phyloP scores from a whole-genome alignment of 1,140 invertebrate species.

The Euwallacea fornicatus region DNA sequence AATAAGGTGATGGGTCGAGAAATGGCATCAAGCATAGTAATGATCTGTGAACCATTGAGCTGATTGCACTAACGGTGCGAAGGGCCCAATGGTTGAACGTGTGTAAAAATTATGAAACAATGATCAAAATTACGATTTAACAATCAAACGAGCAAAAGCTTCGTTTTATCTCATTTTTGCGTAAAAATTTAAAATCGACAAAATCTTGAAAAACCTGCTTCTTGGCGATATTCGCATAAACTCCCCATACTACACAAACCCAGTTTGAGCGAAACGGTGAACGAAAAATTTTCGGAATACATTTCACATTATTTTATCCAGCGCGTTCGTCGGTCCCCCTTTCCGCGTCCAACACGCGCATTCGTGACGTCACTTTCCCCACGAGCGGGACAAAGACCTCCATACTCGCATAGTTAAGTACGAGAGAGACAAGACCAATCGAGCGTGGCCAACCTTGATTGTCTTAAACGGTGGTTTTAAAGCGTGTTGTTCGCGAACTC shows the following conservation, averaged over 20 bases:
- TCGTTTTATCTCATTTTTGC: too few species aligned
- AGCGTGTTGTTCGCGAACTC: constrained; percentile 27
- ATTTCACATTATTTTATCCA: constrained; percentile 15
- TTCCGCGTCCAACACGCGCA: constrained; percentile 13
- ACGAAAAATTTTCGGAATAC: constrained; percentile 27
- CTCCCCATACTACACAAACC: constrained; percentile 1
- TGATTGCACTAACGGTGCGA: too few species aligned
- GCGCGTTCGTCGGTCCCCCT: constrained; percentile 20
- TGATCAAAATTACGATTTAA: too few species aligned
- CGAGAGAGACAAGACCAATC: constrained; percentile 10
- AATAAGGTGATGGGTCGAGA: too few species aligned
- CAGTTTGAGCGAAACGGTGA: constrained; percentile 11
- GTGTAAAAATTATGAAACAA: too few species aligned
- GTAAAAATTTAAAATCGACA: too few species aligned
- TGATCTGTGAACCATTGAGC: too few species aligned
- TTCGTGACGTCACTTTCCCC: constrained; percentile 21
- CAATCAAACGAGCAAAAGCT: too few species aligned
- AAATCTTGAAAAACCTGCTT: neutral
- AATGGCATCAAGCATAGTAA: too few species aligned
- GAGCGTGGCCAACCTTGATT: constrained; percentile 31
- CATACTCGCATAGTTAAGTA: constrained; percentile 4
- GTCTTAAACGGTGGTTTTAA: constrained; percentile 34
- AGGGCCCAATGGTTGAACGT: too few species aligned
- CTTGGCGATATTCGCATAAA: constrained; percentile 8
- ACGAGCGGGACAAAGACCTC: constrained; percentile 8